Percentiles rank a stretch among this genome's conserved stretches.
Conservation (phyloP, 2,888 invertebrate genomes). For the Catocala sponsa region DNA sequence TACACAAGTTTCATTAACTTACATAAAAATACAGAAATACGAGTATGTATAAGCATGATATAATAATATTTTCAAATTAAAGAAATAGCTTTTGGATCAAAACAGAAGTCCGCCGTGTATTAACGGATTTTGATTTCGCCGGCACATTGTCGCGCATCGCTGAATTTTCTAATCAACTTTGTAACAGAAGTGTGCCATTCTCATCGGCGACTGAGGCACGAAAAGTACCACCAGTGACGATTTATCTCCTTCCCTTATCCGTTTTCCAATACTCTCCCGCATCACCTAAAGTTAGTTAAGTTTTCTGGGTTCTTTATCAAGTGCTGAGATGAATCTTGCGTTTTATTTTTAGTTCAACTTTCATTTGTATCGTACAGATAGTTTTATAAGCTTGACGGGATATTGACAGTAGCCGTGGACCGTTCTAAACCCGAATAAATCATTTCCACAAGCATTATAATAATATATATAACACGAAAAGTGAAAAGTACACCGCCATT, state of each 20-base stretch:
- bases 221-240: not conserved
- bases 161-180: constrained; percentile 9
- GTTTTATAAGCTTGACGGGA: too few relatives aligned
- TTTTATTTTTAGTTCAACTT: too few relatives aligned
- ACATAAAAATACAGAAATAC: too few relatives aligned
- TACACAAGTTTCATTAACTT: too few relatives aligned
- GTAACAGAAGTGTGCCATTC: not conserved
- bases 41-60: too few relatives aligned
- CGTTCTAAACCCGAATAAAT: not conserved
- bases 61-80: too few relatives aligned
- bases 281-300: constrained; percentile 3
- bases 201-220: not conserved
- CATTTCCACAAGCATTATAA: not conserved
- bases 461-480: not conserved
- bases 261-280: not conserved
- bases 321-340: too few relatives aligned
- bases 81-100: too few relatives aligned
- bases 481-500: constrained; percentile 7
- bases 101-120: too few relatives aligned
- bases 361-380: too few relatives aligned
- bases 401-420: too few relatives aligned
- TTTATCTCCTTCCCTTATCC: constrained; percentile 1
- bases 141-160: not conserved
- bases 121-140: not conserved
- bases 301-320: too few relatives aligned